Conservation (phyloP, 1,140 invertebrate genomes). For the Meloidogyne exigua region DNA sequence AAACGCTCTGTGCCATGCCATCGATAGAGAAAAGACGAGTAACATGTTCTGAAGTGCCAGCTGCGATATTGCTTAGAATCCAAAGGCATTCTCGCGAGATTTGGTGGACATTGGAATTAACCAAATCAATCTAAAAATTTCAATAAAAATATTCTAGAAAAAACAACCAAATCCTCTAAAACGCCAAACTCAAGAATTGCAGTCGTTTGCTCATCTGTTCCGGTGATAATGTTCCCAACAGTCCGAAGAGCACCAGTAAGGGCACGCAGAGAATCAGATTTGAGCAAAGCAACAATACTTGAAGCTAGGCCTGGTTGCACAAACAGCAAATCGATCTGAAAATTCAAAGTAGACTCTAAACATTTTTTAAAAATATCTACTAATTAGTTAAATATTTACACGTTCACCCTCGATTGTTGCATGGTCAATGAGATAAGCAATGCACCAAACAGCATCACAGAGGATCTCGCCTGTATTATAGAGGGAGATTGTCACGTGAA, state of each 20-base stretch:
- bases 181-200: conserved; percentile 28
- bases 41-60: conserved; percentile 32
- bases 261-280: conserved; percentile 24
- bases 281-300: conserved; percentile 22
- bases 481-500: conserved; percentile 19
- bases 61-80: conserved; percentile 36
- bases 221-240: conserved; percentile 35
- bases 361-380: conserved; percentile 10
- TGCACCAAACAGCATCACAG: conserved; percentile 33
- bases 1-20: conserved; percentile 22
- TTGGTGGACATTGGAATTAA: conserved; percentile 28
- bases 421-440: conserved; percentile 34
- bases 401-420: conserved; percentile 25
- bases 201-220: conserved; percentile 34
- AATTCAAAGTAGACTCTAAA: neutral
- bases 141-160: neutral
- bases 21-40: conserved; percentile 24
- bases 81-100: conserved; percentile 29
- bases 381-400: neutral
- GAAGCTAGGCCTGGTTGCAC: conserved; percentile 21
- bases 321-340: conserved; percentile 29
- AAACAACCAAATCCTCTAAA: conserved; percentile 25
- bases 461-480: conserved; percentile 27
- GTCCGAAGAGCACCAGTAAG: conserved; percentile 27
- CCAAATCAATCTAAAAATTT: conserved; percentile 23